A percentile compares a stretch with the other conserved stretches of the same genome.
phyloP scores from a whole-genome alignment of 2,797 vertebrate species.

The Acridotheres tristis region DNA sequence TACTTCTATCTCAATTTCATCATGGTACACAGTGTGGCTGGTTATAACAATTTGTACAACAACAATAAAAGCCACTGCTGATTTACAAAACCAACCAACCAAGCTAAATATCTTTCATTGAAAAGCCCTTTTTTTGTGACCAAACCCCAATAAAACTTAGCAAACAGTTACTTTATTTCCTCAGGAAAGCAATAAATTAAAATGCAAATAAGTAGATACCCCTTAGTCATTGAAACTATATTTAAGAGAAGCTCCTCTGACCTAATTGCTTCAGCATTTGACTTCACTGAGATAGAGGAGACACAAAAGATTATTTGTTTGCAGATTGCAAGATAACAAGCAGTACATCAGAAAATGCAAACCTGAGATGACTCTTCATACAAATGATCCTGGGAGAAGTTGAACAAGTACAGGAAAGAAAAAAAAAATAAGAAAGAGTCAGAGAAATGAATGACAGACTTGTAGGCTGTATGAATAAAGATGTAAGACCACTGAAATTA shows the following conservation, averaged over 20 bases:
- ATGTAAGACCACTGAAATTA: not conserved
- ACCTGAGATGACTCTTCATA: not conserved
- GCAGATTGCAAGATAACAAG: not conserved
- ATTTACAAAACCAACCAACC: not conserved
- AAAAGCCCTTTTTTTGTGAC: not conserved
- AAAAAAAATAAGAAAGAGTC: not conserved
- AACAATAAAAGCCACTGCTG: not conserved
- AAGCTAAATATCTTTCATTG: not conserved
- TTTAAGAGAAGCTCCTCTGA: not conserved
- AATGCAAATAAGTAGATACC: not conserved
- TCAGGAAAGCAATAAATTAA: not conserved
- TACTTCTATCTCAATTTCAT: not conserved
- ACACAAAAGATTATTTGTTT: not conserved
- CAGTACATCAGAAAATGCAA: not conserved
- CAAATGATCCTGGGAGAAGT: not conserved
- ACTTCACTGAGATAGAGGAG: not conserved
- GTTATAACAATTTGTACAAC: not conserved
- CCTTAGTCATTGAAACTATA: not conserved
- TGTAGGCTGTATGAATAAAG: not conserved
- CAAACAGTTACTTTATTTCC: not conserved
- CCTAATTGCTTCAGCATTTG: not conserved
- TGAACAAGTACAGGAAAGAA: not conserved
- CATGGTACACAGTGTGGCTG: not conserved
- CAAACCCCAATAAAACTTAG: not conserved
- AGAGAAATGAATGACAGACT: not conserved